Percentiles rank a stretch among this genome's conserved stretches.
Conservation (phyloP, 2,113 vertebrate genomes). For the Semicossyphus pulcher region DNA sequence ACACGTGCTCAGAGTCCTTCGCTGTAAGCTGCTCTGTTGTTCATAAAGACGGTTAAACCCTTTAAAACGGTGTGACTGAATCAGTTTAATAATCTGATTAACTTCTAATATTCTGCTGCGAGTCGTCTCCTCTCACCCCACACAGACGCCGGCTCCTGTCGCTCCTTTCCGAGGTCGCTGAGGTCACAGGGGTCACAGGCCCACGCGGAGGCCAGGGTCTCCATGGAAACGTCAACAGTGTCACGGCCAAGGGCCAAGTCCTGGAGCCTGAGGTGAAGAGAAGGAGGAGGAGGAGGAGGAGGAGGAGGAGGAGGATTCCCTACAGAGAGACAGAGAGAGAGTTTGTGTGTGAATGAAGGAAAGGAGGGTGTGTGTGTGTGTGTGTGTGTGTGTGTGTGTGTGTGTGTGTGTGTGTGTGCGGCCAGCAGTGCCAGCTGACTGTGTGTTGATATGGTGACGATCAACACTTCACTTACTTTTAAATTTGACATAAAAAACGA, state of each 20-base stretch:
- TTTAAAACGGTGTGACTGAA: no score
- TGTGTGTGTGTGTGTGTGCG: constrained; percentile 10
- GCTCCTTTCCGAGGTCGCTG: constrained; percentile 74
- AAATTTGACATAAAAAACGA: background rate
- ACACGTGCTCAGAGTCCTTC: no score
- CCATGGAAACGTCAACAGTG: constrained; percentile 91
- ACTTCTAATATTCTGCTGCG: no score
- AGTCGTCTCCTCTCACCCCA: constrained; percentile 59
- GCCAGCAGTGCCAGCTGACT: constrained; percentile 19
- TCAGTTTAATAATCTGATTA: no score
- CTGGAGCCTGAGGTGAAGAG: constrained; percentile 72
- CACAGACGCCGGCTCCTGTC: constrained; percentile 52
- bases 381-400: constrained; percentile 37
- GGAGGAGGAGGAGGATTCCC: constrained; percentile 28
- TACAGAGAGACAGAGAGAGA: constrained; percentile 22
- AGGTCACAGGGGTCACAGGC: constrained; percentile 83
- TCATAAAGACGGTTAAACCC: no score
- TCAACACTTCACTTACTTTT: constrained; percentile 31
- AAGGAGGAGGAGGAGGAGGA: constrained; percentile 16
- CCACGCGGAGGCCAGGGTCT: constrained; percentile 89
- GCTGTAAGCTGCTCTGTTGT: no score
- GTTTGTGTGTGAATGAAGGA: constrained; percentile 3
- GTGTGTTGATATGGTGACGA: constrained; percentile 65
- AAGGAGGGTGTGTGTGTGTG: background rate
- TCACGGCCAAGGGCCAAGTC: constrained; percentile 78